Conservation (phyloP, 2,888 invertebrate genomes). For the Andrena marginata region DNA sequence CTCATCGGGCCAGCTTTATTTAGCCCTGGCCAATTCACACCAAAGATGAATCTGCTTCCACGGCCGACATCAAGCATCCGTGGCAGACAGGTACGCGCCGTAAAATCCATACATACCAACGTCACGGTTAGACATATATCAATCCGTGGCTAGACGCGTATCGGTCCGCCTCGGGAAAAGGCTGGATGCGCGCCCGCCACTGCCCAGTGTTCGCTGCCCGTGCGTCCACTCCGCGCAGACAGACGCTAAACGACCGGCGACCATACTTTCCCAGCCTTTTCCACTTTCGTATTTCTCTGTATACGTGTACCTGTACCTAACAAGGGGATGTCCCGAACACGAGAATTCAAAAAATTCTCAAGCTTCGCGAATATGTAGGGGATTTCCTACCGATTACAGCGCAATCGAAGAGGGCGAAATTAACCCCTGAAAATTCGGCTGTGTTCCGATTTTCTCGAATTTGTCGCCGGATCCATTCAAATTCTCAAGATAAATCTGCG, state of each 20-base stretch:
- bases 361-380: too few relatives aligned
- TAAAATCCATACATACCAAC: constrained; percentile 56
- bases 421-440: too few relatives aligned
- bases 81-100: constrained; percentile 42
- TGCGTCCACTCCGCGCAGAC: not conserved
- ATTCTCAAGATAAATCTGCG: too few relatives aligned
- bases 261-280: not conserved
- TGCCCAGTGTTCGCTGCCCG: too few relatives aligned
- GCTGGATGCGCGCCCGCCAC: not conserved
- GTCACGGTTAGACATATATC: constrained; percentile 50
- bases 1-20: constrained; percentile 56
- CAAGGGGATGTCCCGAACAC: too few relatives aligned
- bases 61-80: constrained; percentile 46
- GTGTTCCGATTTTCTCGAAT: too few relatives aligned
- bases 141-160: constrained; percentile 44
- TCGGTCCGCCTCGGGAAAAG: constrained; percentile 43
- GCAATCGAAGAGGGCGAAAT: too few relatives aligned
- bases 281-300: too few relatives aligned
- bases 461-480: too few relatives aligned
- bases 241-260: constrained; percentile 2
- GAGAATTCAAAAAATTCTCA: too few relatives aligned
- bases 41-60: constrained; percentile 56
- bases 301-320: too few relatives aligned
- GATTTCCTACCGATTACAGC: too few relatives aligned
- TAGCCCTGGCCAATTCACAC: constrained; percentile 54